These are phyloP conservation scores for Mayetiola destructor DNA, from an alignment of 2,888 invertebrate genomes.

Conservation along the genomic window DNA sequence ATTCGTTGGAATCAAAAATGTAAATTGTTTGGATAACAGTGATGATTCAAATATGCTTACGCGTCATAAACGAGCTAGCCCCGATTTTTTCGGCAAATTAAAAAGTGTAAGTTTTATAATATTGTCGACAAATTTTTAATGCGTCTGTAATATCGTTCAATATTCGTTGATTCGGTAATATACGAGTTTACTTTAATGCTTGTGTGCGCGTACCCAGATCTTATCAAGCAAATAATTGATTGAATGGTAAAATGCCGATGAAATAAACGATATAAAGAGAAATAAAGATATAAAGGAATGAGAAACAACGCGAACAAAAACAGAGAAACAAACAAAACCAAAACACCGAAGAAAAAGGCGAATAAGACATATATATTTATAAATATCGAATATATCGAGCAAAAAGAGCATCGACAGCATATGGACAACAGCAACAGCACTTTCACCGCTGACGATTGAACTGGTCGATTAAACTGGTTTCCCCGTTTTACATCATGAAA, in stretches of 20 bases:
- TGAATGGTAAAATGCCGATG: not conserved
- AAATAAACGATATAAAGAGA: not conserved
- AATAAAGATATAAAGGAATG: not conserved
- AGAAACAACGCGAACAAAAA: not conserved
- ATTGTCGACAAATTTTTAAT: not conserved
- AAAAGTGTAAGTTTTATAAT: slow-evolving; percentile 12
- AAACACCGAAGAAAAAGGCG: too few species aligned
- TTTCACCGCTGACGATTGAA: too few species aligned
- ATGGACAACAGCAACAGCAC: too few species aligned
- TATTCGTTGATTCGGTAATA: not conserved
- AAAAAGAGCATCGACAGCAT: too few species aligned
- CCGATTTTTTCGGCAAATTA: slow-evolving; percentile 2
- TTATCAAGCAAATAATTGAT: not conserved
- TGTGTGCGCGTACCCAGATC: not conserved
- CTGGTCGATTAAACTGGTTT: too few species aligned
- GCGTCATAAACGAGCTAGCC: not conserved
- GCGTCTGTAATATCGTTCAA: not conserved
- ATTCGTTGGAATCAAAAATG: too few species aligned
- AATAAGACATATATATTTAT: too few species aligned
- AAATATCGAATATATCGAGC: too few species aligned
- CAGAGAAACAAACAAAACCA: too few species aligned
- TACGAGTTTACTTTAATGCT: not conserved
- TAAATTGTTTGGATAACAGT: not conserved
- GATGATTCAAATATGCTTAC: not conserved
- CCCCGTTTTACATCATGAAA: too few species aligned